A percentile compares a stretch with the other conserved stretches of the same genome.
These are phyloP conservation scores for Papilio machaon DNA, from an alignment of 1,140 invertebrate genomes.

Conservation along the genomic window DNA sequence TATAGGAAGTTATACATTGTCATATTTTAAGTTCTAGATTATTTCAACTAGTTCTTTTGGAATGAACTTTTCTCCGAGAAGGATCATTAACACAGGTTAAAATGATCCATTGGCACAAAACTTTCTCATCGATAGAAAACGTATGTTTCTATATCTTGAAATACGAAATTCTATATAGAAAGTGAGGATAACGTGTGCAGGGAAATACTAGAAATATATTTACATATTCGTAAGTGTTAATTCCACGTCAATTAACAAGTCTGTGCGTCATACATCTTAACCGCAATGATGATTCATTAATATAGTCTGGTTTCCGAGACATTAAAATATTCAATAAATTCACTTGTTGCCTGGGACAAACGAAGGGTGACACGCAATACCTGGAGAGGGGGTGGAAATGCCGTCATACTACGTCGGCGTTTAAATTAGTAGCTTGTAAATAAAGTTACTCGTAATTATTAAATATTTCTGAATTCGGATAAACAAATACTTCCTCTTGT, in stretches of 20 bases:
- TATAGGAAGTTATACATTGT: not conserved
- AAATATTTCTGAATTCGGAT: not conserved
- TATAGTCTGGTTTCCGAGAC: slow-evolving; percentile 26
- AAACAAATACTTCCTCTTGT: not conserved
- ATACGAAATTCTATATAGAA: too few relatives aligned
- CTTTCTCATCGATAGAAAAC: too few relatives aligned
- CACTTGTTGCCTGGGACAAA: slow-evolving; percentile 47
- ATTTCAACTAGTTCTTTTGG: not conserved
- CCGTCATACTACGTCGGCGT: not conserved
- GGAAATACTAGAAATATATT: too few relatives aligned
- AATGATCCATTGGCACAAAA: not conserved
- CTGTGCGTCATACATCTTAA: slow-evolving; percentile 19
- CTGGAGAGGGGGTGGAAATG: not conserved
- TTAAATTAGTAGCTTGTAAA: slow-evolving; percentile 3
- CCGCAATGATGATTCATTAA: slow-evolving; percentile 13
- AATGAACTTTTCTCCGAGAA: not conserved
- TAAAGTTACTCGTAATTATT: not conserved
- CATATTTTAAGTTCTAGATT: not conserved
- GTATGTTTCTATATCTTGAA: too few relatives aligned
- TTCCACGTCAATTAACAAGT: slow-evolving; percentile 14
- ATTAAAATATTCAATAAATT: slow-evolving; percentile 50
- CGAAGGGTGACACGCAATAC: not conserved
- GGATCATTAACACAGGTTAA: not conserved
- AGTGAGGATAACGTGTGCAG: too few relatives aligned
- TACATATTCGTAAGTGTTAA: not conserved